A percentile compares a stretch with the other conserved stretches of the same genome.
phyloP scores from a whole-genome alignment of 2,113 vertebrate genomes.

The Patagioenas fasciata region DNA sequence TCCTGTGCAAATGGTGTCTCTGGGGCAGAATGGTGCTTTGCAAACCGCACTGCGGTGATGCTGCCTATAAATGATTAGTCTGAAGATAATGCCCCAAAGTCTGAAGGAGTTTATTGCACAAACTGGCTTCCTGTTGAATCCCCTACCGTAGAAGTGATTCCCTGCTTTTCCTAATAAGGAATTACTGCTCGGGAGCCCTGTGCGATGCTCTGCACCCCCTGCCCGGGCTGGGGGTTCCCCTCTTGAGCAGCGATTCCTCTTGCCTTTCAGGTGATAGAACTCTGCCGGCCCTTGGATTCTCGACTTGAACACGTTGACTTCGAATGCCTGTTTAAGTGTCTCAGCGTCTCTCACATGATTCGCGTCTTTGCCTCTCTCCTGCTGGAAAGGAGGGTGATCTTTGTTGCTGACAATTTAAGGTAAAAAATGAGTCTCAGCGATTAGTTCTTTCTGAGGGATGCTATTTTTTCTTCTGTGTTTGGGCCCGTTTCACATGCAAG shows the following conservation, averaged over 20 bases:
- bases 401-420: constrained; percentile 95
- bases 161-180: not conserved
- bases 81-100: not conserved
- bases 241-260: too few relatives aligned
- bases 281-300: constrained; percentile 92
- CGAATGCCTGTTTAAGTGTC: constrained; percentile 88
- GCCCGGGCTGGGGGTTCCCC: fast-evolving
- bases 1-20: fast-evolving
- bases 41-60: not conserved
- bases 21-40: not conserved
- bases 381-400: constrained; percentile 95
- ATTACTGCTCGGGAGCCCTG: not conserved
- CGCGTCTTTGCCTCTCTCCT: constrained; percentile 93
- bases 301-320: constrained; percentile 96
- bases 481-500: not conserved
- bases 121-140: not conserved
- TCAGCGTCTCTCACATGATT: constrained; percentile 83
- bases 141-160: not conserved
- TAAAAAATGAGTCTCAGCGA: constrained; percentile 38
- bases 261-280: constrained; percentile 84
- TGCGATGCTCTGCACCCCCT: not conserved
- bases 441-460: not conserved
- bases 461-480: fast-evolving
- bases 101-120: not conserved
- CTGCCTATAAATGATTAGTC: not conserved